These are phyloP conservation scores for Drosophila mojavensis DNA, from an alignment of 1,140 invertebrate species.

Conservation along the genomic window DNA sequence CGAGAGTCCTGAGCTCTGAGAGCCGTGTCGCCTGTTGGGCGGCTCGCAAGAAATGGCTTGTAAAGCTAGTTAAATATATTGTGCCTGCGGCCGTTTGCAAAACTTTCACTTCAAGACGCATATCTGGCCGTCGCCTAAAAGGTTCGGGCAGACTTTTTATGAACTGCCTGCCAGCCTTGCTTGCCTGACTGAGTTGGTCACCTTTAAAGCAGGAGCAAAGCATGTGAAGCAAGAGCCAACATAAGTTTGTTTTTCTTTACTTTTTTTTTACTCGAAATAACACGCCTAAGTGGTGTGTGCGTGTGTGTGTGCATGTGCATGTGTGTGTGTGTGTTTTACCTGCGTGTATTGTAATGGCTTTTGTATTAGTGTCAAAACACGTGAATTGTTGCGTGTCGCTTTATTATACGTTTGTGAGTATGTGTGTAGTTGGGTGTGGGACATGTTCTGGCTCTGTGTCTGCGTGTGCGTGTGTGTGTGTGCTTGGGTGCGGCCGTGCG, in stretches of 20 bases:
- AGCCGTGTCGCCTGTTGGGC: constrained; percentile 28
- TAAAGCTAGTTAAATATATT: constrained; percentile 79
- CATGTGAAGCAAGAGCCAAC: constrained; percentile 49
- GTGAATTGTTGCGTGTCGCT: constrained; percentile 78
- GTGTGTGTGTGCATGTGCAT: constrained; percentile 24
- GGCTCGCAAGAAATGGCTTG: constrained; percentile 56
- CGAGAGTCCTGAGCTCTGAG: constrained; percentile 23
- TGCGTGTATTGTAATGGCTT: constrained; percentile 78
- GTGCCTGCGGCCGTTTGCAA: constrained; percentile 66
- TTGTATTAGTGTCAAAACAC: constrained; percentile 82
- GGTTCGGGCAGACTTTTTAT: constrained; percentile 34
- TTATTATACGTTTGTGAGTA: constrained; percentile 42
- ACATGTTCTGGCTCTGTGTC: constrained; percentile 16
- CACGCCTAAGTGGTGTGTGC: constrained; percentile 44
- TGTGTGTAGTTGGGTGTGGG: constrained; percentile 6
- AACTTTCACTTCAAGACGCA: constrained; percentile 44
- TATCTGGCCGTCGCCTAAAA: constrained; percentile 36
- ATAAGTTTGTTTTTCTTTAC: constrained; percentile 54
- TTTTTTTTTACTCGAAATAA: constrained; percentile 45
- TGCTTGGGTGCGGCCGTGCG: constrained; percentile 75
- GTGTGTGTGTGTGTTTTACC: constrained; percentile 23
- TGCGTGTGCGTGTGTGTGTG: constrained; percentile 15
- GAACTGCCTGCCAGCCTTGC: constrained; percentile 21
- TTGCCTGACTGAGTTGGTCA: constrained; percentile 13
- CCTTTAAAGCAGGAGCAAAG: constrained; percentile 55